phyloP scores from a whole-genome alignment of 2,113 vertebrate species.

The Prionailurus viverrinus region DNA sequence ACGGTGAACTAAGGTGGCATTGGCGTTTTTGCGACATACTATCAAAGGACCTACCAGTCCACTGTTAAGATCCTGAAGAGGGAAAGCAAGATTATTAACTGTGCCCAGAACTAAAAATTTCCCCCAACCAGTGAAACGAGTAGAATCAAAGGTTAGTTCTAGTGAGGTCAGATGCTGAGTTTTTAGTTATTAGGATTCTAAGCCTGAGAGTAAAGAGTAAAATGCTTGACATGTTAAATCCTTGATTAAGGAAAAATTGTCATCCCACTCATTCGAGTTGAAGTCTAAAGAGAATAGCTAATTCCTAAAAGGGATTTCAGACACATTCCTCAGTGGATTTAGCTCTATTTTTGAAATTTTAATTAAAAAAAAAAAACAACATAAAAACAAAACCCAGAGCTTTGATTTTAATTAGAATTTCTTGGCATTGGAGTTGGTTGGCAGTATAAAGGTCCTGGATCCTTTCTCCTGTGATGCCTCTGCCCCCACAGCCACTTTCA shows the following conservation, averaged over 20 bases:
- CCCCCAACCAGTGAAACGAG: background rate
- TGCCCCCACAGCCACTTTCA: background rate
- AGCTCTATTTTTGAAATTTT: conserved; percentile 3
- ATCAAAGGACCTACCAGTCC: conserved; percentile 90
- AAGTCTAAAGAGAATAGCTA: background rate
- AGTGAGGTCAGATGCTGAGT: background rate
- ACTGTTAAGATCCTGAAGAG: conserved; percentile 88
- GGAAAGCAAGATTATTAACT: background rate
- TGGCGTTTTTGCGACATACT: conserved; percentile 85
- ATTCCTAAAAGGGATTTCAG: background rate
- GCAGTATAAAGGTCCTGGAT: background rate
- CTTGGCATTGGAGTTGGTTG: background rate
- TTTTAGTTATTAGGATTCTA: conserved; percentile 6
- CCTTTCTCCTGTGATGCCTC: background rate
- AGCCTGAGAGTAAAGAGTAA: background rate
- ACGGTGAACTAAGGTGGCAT: conserved; percentile 85
- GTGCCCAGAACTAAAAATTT: background rate
- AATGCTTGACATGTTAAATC: background rate
- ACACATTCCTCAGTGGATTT: background rate
- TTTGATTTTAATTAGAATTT: conserved; percentile 36
- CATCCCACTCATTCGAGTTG: background rate
- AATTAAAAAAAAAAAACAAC: background rate
- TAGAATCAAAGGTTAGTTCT: background rate
- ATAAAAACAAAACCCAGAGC: background rate
- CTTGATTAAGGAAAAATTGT: background rate